Evolutionary conservation across 2,113 vertebrate species (phyloP).

Genomic region (Thermophis baileyi): DNA sequence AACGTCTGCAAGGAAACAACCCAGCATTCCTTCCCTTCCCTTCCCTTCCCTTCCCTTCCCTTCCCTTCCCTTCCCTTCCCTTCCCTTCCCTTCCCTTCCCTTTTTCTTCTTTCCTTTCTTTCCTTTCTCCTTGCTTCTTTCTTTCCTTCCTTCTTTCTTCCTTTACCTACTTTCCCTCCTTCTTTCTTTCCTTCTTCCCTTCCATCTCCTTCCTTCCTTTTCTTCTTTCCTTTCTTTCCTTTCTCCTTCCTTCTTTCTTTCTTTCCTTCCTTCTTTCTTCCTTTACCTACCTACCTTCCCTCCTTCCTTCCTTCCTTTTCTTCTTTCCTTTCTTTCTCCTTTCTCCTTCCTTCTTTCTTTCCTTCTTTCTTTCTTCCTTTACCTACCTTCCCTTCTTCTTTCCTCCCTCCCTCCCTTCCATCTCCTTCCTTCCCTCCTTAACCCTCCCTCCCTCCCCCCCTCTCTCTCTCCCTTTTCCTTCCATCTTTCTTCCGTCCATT

Average conservation of each 20-base stretch:
- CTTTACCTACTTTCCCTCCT: not conserved
- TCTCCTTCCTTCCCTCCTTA: not conserved
- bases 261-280: not conserved
- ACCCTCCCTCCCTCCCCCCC: not conserved
- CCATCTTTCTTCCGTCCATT: not conserved
- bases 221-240: not conserved
- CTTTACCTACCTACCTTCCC: no score
- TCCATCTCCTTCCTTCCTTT: no score
- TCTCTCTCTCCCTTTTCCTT: not conserved
- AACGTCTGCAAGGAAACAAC: no score
- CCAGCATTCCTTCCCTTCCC: no score
- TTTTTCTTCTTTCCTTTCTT: no score
- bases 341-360: not conserved
- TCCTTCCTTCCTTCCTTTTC: no score
- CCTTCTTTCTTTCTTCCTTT: not conserved
- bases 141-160: not conserved
- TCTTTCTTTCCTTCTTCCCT: not conserved
- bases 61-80: not conserved
- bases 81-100: not conserved
- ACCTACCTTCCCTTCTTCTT: not conserved
- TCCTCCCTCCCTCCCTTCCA: not conserved
- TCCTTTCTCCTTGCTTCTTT: no score
- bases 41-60: no score
- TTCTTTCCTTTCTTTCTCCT: not conserved
- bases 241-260: no score